phyloP scores from a whole-genome alignment of 1,140 invertebrate species.

The Hylaeus volcanicus region DNA sequence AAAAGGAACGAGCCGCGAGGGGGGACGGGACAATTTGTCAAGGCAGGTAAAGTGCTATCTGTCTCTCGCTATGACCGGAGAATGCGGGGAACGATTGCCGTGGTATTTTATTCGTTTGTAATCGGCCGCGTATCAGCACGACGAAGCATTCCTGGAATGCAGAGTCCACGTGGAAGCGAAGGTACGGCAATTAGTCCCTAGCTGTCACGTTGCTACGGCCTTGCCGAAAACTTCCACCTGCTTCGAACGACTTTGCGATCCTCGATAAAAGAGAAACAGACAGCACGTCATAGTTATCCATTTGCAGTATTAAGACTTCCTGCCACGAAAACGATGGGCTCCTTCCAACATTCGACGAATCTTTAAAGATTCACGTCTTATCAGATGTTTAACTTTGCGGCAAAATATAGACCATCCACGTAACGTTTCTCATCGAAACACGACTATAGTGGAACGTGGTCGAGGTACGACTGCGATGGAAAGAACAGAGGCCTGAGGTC shows the following conservation, averaged over 20 bases:
- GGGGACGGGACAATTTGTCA: conserved; percentile 53
- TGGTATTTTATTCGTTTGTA: conserved; percentile 61
- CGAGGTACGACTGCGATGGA: conserved; percentile 27
- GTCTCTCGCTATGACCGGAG: conserved; percentile 40
- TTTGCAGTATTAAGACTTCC: background rate
- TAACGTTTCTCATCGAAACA: background rate
- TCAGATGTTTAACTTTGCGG: background rate
- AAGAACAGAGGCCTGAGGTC: conserved; percentile 25
- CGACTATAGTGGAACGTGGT: background rate
- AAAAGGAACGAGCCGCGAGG: background rate
- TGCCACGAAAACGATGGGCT: background rate
- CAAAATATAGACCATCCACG: background rate
- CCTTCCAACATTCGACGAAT: background rate
- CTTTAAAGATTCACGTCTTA: background rate
- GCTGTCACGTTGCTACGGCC: conserved; percentile 27
- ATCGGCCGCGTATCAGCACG: conserved; percentile 60
- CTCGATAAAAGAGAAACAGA: background rate
- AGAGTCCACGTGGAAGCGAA: conserved; percentile 39
- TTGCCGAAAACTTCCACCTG: conserved; percentile 33
- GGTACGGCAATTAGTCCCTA: conserved; percentile 60
- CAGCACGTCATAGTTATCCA: too few relatives aligned
- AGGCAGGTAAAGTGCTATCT: conserved; percentile 44
- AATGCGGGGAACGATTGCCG: conserved; percentile 50
- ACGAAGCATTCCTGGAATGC: conserved; percentile 60
- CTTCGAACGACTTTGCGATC: background rate